phyloP scores from a whole-genome alignment of 2,888 invertebrate genomes.

The Stegana nigrithorax region DNA sequence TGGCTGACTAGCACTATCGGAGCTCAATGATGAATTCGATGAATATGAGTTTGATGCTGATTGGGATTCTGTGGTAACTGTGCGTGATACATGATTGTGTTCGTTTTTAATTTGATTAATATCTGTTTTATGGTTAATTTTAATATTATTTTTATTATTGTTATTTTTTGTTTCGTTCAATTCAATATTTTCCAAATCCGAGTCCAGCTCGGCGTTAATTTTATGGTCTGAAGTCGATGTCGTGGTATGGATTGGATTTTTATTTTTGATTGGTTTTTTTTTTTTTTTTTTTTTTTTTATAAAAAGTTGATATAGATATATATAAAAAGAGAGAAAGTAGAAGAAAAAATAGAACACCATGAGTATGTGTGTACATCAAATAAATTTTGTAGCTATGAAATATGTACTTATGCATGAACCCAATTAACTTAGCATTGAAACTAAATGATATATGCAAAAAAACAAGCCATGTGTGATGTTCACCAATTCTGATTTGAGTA shows the following conservation, averaged over 20 bases:
- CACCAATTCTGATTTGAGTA: constrained; percentile 1
- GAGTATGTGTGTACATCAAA: constrained; percentile 23
- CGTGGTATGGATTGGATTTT: too few species aligned
- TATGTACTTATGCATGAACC: too few species aligned
- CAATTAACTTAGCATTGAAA: too few species aligned
- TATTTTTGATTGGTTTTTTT: too few species aligned
- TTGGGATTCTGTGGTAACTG: constrained; percentile 28
- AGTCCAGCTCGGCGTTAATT: constrained; percentile 67
- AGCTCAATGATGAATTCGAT: constrained; percentile 55
- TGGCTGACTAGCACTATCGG: constrained; percentile 46
- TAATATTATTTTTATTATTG: constrained; percentile 38
- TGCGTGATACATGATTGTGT: constrained; percentile 23
- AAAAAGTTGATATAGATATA: not conserved
- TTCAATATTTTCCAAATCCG: constrained; percentile 65
- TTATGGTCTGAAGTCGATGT: constrained; percentile 57
- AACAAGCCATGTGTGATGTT: not conserved
- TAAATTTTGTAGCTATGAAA: not conserved
- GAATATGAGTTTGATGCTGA: constrained; percentile 38
- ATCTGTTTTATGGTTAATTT: constrained; percentile 48
- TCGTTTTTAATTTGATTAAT: constrained; percentile 3
- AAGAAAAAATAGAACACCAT: constrained; percentile 37
- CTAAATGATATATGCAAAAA: constrained; percentile 7
- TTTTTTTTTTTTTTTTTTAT: constrained; percentile 12
- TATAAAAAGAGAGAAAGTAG: constrained; percentile 21
- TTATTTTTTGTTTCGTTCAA: constrained; percentile 57